These are phyloP conservation scores for Ptiloglossa arizonensis DNA, from an alignment of 1,140 invertebrate genomes.

Conservation along the genomic window DNA sequence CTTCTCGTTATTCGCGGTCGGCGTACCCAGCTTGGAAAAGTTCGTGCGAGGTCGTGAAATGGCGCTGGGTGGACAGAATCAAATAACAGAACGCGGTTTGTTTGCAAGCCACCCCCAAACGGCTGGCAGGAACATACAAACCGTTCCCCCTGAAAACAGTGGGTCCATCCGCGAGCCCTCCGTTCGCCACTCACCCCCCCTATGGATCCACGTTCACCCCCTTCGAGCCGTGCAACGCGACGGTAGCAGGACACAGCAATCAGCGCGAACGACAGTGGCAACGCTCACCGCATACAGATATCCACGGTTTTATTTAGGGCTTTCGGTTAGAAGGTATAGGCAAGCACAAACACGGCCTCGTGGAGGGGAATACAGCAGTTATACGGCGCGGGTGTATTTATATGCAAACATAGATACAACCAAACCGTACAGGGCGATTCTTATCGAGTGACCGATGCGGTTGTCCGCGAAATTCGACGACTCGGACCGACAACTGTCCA, in stretches of 20 bases:
- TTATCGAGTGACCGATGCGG: background rate
- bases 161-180: conserved; percentile 28
- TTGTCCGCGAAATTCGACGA: background rate
- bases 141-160: conserved; percentile 48
- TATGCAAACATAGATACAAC: background rate
- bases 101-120: conserved; percentile 70
- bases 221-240: conserved; percentile 36
- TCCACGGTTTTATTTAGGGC: conserved; percentile 64
- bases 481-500: too few species aligned
- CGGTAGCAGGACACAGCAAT: conserved; percentile 61
- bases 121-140: conserved; percentile 63
- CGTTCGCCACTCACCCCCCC: conserved; percentile 4
- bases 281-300: conserved; percentile 66
- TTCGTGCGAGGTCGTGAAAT: conserved; percentile 49
- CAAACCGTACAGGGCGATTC: background rate
- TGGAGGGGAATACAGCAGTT: background rate
- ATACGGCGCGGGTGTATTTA: background rate
- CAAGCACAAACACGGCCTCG: conserved; percentile 36
- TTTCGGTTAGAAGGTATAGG: conserved; percentile 63
- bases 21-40: conserved; percentile 51
- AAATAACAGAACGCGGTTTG: conserved; percentile 75
- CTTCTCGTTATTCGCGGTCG: conserved; percentile 44
- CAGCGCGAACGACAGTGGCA: conserved; percentile 57
- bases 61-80: conserved; percentile 64
- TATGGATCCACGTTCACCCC: conserved; percentile 12